Evolutionary conservation across 2,888 invertebrate genomes (phyloP), one percentile per base, ranked within the genome.

Genomic region (Corythucha ciliata): DNA sequence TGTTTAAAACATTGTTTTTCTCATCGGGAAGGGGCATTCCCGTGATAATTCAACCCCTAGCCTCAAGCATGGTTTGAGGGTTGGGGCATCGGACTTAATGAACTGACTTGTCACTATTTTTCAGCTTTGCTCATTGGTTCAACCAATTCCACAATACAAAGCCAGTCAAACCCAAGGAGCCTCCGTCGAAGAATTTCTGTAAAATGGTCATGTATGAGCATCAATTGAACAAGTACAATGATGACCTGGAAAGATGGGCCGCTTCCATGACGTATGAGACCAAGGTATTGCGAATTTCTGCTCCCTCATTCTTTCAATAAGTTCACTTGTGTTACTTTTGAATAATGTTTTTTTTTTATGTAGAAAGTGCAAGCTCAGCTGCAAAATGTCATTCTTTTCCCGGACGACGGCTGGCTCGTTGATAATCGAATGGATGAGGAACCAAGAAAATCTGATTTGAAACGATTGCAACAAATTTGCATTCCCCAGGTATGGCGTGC

Each of bases 181-280:
- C 78, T 25, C n/a, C n/a, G n/a, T 75, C 74, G 61, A 78, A 80
- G 5, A 78, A 81, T 41, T 92, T 92, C 65, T 81, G 89, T 0
- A 91, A 93, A 64, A 83, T 85, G 67, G 84, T 93, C 21, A 88
- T 88, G 2, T 78, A 82, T 63, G 90, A 94, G 65, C 92, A 93
- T 63, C 79, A 79, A 62, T 74, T 81, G 63, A 81, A 84, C 34
- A 81, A 83, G 62, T 85, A 83, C 61, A 78, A 83, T 57, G 76
- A 77, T n/a, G 89, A 90, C 62, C 69, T 83, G 48, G 80, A 82
- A 18, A 74, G 86, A 47, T 86, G 86, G 86, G 76, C 58, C 74
- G 37, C 52, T 12, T 45, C 55, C 18, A 57, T 63, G 52, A 53
- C 57, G 16, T 58, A 61, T 51, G 58, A 59, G 33, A 61, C 62